Evolutionary conservation across 2,888 invertebrate genomes (phyloP).

Genomic region (Tinea trinotella): DNA sequence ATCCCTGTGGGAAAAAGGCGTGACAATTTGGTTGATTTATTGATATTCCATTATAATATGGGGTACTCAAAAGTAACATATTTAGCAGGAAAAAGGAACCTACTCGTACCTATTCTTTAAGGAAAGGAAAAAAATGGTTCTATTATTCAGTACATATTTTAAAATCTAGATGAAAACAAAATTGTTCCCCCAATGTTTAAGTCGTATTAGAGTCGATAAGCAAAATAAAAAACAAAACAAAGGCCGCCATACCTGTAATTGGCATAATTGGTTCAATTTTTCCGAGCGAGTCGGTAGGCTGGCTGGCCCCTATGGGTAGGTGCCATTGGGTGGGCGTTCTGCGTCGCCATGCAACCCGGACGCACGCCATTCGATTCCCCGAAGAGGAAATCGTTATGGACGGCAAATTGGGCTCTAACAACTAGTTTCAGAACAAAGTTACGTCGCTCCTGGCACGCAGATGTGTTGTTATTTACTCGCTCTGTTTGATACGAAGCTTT

Average conservation of each 20-base stretch:
- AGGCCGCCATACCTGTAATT: conserved; percentile 13
- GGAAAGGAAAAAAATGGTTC: too few relatives aligned
- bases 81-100: too few relatives aligned
- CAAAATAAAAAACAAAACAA: not conserved
- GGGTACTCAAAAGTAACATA: too few relatives aligned
- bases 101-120: too few relatives aligned
- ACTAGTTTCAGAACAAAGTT: conserved; percentile 38
- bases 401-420: conserved; percentile 69
- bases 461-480: not conserved
- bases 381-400: conserved; percentile 70
- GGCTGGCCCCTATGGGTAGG: not conserved
- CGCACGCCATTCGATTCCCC: conserved; percentile 69
- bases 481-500: not conserved
- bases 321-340: conserved; percentile 13
- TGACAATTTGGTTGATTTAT: too few relatives aligned
- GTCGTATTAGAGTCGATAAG: not conserved
- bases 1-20: too few relatives aligned
- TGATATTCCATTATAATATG: too few relatives aligned
- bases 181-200: too few relatives aligned
- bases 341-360: conserved; percentile 33
- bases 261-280: conserved; percentile 15
- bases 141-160: too few relatives aligned
- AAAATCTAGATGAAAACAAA: too few relatives aligned
- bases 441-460: conserved; percentile 43
- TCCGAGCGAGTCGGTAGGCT: conserved; percentile 4